Base-by-base conservation (phyloP, 2,113 vertebrate genomes). In the Mobula hypostoma region DNA sequence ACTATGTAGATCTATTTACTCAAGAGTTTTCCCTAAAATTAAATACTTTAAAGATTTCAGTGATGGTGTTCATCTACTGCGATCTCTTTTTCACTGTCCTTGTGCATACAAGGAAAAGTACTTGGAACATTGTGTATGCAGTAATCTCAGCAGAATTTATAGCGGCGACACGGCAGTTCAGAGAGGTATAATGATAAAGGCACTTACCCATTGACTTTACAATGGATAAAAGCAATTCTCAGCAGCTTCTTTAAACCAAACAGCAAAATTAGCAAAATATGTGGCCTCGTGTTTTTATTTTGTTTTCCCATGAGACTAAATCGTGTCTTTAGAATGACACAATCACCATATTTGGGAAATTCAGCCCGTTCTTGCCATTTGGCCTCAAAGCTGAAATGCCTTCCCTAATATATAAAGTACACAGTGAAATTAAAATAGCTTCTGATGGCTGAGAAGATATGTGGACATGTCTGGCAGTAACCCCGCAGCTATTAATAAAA, bases 351-450 rank as follows among this genome's bases (percentile, higher is more conserved):
- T 93, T 93, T 93, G 91, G 91, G 68, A 93, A 93, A 93, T 21
- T 48, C 36, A 93, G 36, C 36, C 91, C 29, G 7, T 27, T 27
- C 70, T 93, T 29, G 11, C 68, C 29, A 70, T 48, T 27, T 56
- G 48, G 91, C 8, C 70, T 93, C 36, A 56, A 93, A 56, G 19
- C 68, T 76, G 36, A 74, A 93, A 93, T 93, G 70, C 91, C 91
- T 93, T 93, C 72, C 70, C 68, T 93, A 93, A 93, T 93, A 93
- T 93, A 93, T 93, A 93, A 93, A 93, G 91, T 93, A 76, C 36
- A 93, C 70, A 93, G 91, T 6, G 40, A 24, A 74, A 76, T 93
- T 76, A 93, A 93, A 93, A 93, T 56, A 74, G 32, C 70, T 93
- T 93, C 66, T 74, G 91, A 93, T 93, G 9, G 68, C 91, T 93